phyloP scores from a whole-genome alignment of 2,113 vertebrate genomes.

The Melanostigma gelatinosum region DNA sequence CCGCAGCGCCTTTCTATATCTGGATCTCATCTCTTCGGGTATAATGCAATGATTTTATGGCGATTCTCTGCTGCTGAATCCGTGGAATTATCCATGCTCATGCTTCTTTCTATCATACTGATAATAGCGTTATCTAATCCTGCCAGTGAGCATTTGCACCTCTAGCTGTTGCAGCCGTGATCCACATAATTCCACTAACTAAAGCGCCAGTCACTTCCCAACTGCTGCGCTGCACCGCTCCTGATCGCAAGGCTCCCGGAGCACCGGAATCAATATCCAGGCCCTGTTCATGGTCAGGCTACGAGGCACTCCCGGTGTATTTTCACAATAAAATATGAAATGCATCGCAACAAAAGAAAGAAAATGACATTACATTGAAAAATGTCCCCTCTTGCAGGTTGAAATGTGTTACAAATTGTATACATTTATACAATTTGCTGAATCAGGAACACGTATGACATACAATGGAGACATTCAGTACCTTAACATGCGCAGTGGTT shows the following conservation, averaged over 20 bases:
- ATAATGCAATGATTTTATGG: conserved; percentile 81
- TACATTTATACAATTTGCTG: background rate
- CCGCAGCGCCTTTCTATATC: conserved; percentile 66
- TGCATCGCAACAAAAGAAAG: background rate
- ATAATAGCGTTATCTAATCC: conserved; percentile 86
- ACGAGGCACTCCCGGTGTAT: background rate
- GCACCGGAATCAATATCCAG: conserved; percentile 43
- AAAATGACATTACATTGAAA: background rate
- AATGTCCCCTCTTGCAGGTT: background rate
- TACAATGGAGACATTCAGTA: conserved; percentile 47
- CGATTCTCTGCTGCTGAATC: conserved; percentile 78
- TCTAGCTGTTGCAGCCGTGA: conserved; percentile 74
- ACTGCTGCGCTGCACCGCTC: conserved; percentile 65
- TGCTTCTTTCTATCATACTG: conserved; percentile 79
- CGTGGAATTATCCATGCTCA: conserved; percentile 83
- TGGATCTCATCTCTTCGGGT: conserved; percentile 78
- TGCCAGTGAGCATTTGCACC: conserved; percentile 76
- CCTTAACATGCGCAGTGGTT: conserved; percentile 37
- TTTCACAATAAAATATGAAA: conserved; percentile 22
- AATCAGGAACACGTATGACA: conserved; percentile 4
- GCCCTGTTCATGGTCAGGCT: conserved; percentile 22
- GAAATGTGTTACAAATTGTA: background rate
- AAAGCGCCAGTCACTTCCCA: conserved; percentile 76
- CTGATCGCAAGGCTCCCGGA: conserved; percentile 49
- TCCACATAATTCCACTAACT: conserved; percentile 84